Evolutionary conservation across 1,140 invertebrate genomes (phyloP), one percentile per base, ranked within the genome.

Genomic region (Ctenoplectra terminalis): DNA sequence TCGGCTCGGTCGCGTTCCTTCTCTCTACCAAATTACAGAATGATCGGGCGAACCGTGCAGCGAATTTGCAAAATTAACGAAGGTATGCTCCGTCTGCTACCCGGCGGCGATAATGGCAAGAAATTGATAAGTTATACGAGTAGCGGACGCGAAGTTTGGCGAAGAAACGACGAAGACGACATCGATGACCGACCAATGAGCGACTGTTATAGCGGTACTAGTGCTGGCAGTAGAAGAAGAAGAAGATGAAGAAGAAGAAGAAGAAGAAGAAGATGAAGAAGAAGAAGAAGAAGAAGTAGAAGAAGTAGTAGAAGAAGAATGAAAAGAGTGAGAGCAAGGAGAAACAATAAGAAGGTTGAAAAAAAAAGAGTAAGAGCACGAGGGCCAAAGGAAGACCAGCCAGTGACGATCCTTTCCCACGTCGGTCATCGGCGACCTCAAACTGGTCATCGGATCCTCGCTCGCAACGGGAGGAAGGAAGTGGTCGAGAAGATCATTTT

Each of bases 391-490:
- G 82, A 84, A 85, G 83, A 85, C 72, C 77, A 85, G 77, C 50
- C 85, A 88, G 71, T 90, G 88, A 90, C 87, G 92, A 91, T 92
- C 89, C 91, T 93, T 93, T 93, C 93, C 92, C 93, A 94, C 92
- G 93, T 94, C 92, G 91, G 88, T 93, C 91, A 92, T 90, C 90
- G 89, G 81, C 92, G 90, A 93, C 92, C 92, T 93, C 92, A 93
- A 93, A 91, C 92, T 92, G 92, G 93, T 92, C 92, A 94, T 93
- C 90, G 92, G 93, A 94, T 94, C 92, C 83, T 82, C 78, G 86
- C 66, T 81, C 82, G 82, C 84, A 81, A 79, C 86, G 86, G 70
- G 88, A 92, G 92, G 91, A 92, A 94, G 93, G 93, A 93, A 94
- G 93, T 94, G 93, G 93, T 94, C 91, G 87, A 78, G 71, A 83